Conservation (phyloP, 2,113 vertebrate genomes). For the Hippocampus guttulatus region DNA sequence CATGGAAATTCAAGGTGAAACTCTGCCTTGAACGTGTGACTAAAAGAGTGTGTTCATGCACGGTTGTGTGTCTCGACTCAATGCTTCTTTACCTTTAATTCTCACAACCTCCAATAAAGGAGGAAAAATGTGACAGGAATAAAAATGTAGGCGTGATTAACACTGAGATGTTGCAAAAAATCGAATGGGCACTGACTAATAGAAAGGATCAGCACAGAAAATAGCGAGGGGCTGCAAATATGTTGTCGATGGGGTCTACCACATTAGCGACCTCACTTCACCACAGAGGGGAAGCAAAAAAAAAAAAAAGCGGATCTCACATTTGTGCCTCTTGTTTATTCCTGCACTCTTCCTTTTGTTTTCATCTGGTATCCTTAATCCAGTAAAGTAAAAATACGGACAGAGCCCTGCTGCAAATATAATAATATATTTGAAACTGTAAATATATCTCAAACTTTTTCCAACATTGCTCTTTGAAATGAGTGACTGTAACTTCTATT, state of each 20-base stretch:
- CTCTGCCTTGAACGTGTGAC: neutral
- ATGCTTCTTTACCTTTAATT: neutral
- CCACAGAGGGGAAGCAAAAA: constrained; percentile 37
- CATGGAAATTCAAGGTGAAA: constrained; percentile 23
- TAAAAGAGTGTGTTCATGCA: neutral
- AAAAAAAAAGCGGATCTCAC: constrained; percentile 11
- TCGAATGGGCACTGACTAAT: constrained; percentile 37
- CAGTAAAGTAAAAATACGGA: neutral
- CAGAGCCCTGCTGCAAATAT: neutral
- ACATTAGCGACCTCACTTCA: constrained; percentile 42
- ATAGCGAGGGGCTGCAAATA: constrained; percentile 17
- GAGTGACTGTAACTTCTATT: too few species aligned
- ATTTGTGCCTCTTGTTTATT: neutral
- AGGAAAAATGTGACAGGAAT: neutral
- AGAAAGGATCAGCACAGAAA: constrained; percentile 27
- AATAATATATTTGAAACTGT: neutral
- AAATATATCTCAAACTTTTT: neutral
- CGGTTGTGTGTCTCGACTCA: neutral
- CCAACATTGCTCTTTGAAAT: too few species aligned
- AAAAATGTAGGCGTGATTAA: neutral
- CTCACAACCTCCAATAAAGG: neutral
- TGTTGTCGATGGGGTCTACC: constrained; percentile 40
- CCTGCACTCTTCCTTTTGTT: neutral
- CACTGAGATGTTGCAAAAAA: neutral
- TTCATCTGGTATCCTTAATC: neutral